Evolutionary conservation across 1,140 invertebrate species (phyloP).

Genomic region (Sweltsa coloradensis): DNA sequence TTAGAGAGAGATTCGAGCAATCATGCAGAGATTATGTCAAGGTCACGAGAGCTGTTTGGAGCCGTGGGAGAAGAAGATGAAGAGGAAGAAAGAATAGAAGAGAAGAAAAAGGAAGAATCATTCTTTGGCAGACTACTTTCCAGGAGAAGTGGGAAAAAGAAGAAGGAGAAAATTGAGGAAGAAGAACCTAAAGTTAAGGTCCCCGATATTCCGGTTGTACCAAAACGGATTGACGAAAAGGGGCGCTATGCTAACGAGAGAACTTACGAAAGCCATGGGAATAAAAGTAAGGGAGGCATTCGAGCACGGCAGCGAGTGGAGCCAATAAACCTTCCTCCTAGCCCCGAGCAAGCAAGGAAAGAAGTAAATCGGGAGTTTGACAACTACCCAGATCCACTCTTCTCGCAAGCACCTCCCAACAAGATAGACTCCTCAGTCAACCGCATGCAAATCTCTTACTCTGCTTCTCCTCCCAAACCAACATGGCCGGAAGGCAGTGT

Average conservation of each 20-base stretch:
- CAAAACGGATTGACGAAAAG: slow-evolving; percentile 36
- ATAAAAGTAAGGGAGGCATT: slow-evolving; percentile 21
- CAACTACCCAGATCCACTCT: too few relatives aligned
- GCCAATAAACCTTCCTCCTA: slow-evolving; percentile 37
- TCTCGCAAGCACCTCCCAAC: too few relatives aligned
- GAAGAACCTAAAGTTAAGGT: slow-evolving; percentile 27
- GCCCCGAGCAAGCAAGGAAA: slow-evolving; percentile 15
- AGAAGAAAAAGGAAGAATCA: slow-evolving; percentile 40
- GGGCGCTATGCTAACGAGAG: slow-evolving; percentile 35
- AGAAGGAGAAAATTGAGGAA: slow-evolving; percentile 37
- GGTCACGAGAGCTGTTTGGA: slow-evolving; percentile 18
- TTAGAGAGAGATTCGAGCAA: too few relatives aligned
- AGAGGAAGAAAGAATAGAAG: slow-evolving; percentile 29
- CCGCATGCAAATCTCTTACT: neutral
- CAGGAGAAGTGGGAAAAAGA: slow-evolving; percentile 49
- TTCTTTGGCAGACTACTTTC: slow-evolving; percentile 50
- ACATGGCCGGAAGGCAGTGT: slow-evolving; percentile 11
- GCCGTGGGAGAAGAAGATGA: slow-evolving; percentile 25
- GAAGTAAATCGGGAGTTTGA: neutral
- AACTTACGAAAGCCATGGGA: slow-evolving; percentile 17
- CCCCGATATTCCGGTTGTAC: slow-evolving; percentile 23
- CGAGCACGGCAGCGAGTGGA: slow-evolving; percentile 32
- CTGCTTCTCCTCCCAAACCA: slow-evolving; percentile 3
- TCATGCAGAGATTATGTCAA: neutral
- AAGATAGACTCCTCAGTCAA: too few relatives aligned